Percentiles rank a stretch among this genome's conserved stretches.
Conservation (phyloP, 2,888 invertebrate species). For the Perithous albicinctus region DNA sequence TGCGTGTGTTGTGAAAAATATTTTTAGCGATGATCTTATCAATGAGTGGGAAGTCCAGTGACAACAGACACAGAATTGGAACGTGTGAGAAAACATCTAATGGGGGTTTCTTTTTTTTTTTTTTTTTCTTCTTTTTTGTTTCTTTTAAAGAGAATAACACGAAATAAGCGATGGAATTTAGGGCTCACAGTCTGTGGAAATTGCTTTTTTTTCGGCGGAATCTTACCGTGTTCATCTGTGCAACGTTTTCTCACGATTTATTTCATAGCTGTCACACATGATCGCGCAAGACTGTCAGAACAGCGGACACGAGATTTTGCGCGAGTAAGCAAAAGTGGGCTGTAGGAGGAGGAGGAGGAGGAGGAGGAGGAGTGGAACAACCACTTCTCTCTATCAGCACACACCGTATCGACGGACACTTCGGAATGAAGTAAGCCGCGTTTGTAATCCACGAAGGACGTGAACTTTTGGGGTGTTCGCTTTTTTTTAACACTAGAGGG, state of each 20-base stretch:
- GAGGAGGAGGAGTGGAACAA: slow-evolving; percentile 4
- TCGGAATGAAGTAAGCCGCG: background rate
- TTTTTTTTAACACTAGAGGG: too few relatives aligned
- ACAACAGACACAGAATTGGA: slow-evolving; percentile 17
- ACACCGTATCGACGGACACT: background rate
- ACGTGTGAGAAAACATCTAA: background rate
- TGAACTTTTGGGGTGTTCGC: too few relatives aligned
- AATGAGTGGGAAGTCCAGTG: slow-evolving; percentile 8
- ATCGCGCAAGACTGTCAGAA: slow-evolving; percentile 35
- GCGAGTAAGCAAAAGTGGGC: slow-evolving; percentile 3
- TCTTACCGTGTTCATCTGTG: slow-evolving; percentile 52
- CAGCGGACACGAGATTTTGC: slow-evolving; percentile 28
- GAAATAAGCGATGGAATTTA: background rate
- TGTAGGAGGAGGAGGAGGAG: slow-evolving; percentile 12
- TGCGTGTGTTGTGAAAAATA: background rate
- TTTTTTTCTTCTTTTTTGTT: too few relatives aligned
- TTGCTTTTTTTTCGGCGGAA: too few relatives aligned
- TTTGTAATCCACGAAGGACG: too few relatives aligned
- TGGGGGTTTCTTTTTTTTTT: too few relatives aligned
- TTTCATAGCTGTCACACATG: slow-evolving; percentile 30
- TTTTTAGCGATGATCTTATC: slow-evolving; percentile 26
- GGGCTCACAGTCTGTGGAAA: too few relatives aligned
- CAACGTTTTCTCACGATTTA: slow-evolving; percentile 34
- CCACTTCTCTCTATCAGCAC: background rate
- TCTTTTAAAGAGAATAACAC: slow-evolving; percentile 12